Conservation (phyloP, 2,797 vertebrate genomes). For the Cercopithecus petaurista region DNA sequence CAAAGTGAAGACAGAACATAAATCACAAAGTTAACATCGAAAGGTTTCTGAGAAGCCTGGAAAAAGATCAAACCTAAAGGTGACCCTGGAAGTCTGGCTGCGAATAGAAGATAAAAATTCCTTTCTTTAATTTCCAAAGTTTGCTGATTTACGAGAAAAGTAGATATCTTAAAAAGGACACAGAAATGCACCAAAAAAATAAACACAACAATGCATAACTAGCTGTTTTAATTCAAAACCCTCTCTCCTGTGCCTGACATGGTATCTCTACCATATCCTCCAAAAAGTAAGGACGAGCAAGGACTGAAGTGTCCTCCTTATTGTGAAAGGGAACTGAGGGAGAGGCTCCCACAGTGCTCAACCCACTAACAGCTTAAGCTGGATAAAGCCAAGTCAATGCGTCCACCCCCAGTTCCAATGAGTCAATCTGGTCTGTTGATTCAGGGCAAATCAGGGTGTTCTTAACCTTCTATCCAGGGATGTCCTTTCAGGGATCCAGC, state of each 20-base stretch:
- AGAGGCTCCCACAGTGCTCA: not conserved
- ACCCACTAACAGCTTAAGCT: fast-evolving
- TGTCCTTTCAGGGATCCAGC: not conserved
- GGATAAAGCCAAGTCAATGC: not conserved
- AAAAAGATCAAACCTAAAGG: conserved; percentile 54
- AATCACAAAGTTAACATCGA: conserved; percentile 66
- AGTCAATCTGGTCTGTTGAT: not conserved
- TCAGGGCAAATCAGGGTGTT: not conserved
- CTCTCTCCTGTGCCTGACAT: not conserved
- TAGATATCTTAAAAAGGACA: not conserved
- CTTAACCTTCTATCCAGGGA: not conserved
- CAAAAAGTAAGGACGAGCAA: not conserved
- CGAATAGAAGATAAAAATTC: conserved; percentile 1
- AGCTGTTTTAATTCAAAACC: not conserved
- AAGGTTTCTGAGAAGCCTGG: conserved; percentile 50
- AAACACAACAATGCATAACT: not conserved
- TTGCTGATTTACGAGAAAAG: conserved; percentile 1
- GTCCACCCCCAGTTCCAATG: not conserved
- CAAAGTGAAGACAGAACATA: conserved; percentile 53
- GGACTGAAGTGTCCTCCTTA: not conserved
- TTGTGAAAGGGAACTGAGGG: not conserved
- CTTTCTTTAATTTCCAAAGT: conserved; percentile 39
- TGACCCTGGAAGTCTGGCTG: conserved; percentile 35
- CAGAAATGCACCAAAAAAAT: not conserved
- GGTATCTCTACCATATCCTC: not conserved